Base-by-base conservation (phyloP, 1,140 invertebrate genomes). In the Scaptomyza graminum region DNA sequence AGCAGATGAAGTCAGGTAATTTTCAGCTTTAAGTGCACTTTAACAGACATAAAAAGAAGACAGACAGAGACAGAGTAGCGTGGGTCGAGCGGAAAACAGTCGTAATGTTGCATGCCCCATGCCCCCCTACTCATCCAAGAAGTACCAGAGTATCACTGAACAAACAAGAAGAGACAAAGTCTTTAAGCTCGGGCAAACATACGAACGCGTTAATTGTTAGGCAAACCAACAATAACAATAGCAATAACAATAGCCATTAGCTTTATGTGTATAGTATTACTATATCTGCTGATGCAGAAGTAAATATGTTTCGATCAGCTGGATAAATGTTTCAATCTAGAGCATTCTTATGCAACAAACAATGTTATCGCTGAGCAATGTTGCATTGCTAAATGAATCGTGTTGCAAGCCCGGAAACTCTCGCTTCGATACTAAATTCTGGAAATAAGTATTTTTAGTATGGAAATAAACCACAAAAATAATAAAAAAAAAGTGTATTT, bases 1-100 rank as follows among this genome's bases (percentile, higher is more conserved):
- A 57, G 64, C 28, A 65, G 54, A 79, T 79, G 75, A 62, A 75
- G 67, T 61, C 75, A 70, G 79, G 82, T 87, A 76, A 87, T 85
- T 87, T 87, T 73, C 65, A 81, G 74, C 82, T 87, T 76, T 87
- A 69, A 68, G 28, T 50, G 18, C 59, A 56, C 60, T 55, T 64
- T 41, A 34, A n/a, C 60, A 57, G 39, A 67, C 41, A n/a, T 56
- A 18, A 28, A 7, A n/a, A n/a, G n/a, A n/a, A 28, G 7, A 28
- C 28, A 28, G 5, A 28, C 28, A 28, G 28, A 28, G 31, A 47
- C 49, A 13, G 3, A 5, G 11, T 0, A 25, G 41, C 25, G 51
- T 41, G 39, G 15, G 28, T 15, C 1, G 44, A 12, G 9, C 16
- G 13, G 22, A 7, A 28, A 44, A 15, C 22, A 64, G 18, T 66